phyloP scores from a whole-genome alignment of 2,888 invertebrate genomes.

The Standfussiana lucernea region DNA sequence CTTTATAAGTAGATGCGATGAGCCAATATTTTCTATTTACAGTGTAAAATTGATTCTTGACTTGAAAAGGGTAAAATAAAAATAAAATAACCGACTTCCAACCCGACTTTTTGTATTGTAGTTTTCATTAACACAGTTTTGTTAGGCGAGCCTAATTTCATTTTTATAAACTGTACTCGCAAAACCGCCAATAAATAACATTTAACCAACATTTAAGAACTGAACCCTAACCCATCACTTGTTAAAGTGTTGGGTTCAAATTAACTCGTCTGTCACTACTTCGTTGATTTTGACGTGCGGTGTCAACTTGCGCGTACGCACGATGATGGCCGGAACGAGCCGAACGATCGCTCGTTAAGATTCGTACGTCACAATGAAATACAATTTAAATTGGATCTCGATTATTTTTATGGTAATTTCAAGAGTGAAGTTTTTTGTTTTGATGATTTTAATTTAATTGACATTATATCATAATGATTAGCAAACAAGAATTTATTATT shows the following conservation, averaged over 20 bases:
- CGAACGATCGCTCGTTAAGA: conserved; percentile 68
- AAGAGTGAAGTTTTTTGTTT: conserved; percentile 36
- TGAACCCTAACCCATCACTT: conserved; percentile 66
- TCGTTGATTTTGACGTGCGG: conserved; percentile 83
- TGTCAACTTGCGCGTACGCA: conserved; percentile 79
- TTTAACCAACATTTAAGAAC: conserved; percentile 19
- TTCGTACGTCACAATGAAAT: conserved; percentile 63
- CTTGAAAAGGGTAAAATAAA: too few relatives aligned
- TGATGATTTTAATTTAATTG: not conserved
- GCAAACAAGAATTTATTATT: not conserved
- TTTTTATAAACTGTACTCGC: not conserved
- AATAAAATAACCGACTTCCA: too few relatives aligned
- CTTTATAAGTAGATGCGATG: too few relatives aligned
- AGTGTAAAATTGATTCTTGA: too few relatives aligned
- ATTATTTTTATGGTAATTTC: conserved; percentile 65
- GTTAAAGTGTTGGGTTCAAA: conserved; percentile 80
- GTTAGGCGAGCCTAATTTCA: not conserved
- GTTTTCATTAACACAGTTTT: not conserved
- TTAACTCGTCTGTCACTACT: conserved; percentile 87
- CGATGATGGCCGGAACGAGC: conserved; percentile 76
- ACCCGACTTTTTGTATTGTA: not conserved
- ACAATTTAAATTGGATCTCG: conserved; percentile 82
- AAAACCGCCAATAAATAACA: not conserved
- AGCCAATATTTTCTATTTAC: too few relatives aligned
- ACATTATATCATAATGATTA: not conserved